Evolutionary conservation across 2,888 invertebrate species (phyloP), one percentile per base, ranked within the genome.

Genomic region (Agriopis leucophaearia): DNA sequence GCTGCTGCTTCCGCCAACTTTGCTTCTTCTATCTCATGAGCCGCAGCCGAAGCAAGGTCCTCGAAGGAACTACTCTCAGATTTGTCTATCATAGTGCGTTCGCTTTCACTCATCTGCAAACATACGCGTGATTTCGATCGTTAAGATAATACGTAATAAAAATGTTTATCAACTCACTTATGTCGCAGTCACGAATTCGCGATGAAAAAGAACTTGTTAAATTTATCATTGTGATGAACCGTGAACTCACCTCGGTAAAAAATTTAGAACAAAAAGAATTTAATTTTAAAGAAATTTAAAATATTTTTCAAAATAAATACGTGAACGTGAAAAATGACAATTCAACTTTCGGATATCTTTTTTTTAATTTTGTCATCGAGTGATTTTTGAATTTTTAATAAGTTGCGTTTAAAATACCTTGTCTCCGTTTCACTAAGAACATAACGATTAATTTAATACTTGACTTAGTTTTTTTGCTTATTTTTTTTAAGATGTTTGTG

Each of bases 1-100:
- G 88, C 88, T 9, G 87, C 91, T 51, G 89, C 93, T 67, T 89
- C 93, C 0, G 92, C 90, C 7, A 91, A 81, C 70, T 92, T 91
- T 1, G 92, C 92, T 73, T 92, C 93, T 65, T 94, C 94, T 38
- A 94, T 93, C 75, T 95, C 95, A 66, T 94, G 93, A 38, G 95
- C 91, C 61, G 95, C 95, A 12, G 92, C 93, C 1, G 95, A 94
- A 16, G 95, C 94, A 56, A 95, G 87, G 77, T 95, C 95, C 82
- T 95, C 95, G 73, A 95, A 95, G n/a, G 95, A 95, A 87, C 95
- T 95, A 81, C 95, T 95, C 81, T 95, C 95, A 16, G 95, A 95
- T 80, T 95, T 95, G 80, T 95, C 95, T 68, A 94, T 89, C 82
- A 91, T 82, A 71, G 86, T 87, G 72, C 85, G 86, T 78, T 89